phyloP scores from a whole-genome alignment of 1,140 invertebrate genomes.

The Zaprionus taronus region DNA sequence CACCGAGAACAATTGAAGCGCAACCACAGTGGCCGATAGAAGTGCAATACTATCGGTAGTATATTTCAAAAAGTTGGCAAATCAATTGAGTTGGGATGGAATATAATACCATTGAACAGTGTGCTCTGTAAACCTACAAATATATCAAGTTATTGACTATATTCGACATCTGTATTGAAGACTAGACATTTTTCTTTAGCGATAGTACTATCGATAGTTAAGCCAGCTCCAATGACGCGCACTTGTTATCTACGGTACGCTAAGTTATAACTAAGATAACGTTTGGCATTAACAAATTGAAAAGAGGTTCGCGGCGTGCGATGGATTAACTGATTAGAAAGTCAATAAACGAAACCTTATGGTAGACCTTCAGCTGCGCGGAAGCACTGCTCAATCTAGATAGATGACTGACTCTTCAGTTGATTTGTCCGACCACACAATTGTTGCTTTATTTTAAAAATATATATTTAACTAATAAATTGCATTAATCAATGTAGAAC shows the following conservation, averaged over 20 bases:
- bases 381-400: neutral
- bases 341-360: conserved; percentile 2
- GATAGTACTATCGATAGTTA: neutral
- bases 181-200: neutral
- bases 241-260: neutral
- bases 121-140: neutral
- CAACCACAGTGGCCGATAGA: neutral
- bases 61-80: neutral
- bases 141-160: conserved; percentile 1
- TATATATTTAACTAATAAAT: conserved; percentile 48
- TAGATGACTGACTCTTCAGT: neutral
- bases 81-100: neutral
- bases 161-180: neutral
- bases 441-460: conserved; percentile 79
- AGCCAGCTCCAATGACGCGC: neutral
- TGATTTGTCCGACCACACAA: conserved; percentile 40
- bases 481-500: conserved; percentile 38
- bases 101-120: neutral
- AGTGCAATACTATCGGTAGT: neutral
- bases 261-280: conserved; percentile 3
- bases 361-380: conserved; percentile 1
- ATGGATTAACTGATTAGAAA: conserved; percentile 28
- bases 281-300: conserved; percentile 25
- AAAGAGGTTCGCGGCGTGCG: neutral
- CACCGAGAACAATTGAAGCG: conserved; percentile 61